Conservation (phyloP, 2,888 invertebrate genomes). For the Piscicola geometra region DNA sequence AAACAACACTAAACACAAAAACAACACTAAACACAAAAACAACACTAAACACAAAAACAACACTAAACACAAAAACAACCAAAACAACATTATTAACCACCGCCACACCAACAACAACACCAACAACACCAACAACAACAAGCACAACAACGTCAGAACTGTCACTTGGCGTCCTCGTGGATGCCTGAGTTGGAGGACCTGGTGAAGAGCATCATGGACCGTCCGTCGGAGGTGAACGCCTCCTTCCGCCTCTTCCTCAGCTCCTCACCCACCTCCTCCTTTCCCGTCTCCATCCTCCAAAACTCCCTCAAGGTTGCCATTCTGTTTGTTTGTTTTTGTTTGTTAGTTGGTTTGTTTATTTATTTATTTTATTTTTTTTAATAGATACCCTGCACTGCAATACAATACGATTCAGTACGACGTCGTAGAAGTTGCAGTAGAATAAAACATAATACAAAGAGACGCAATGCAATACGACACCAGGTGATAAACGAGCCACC, state of each 20-base stretch:
- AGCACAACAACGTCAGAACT: constrained; percentile 50
- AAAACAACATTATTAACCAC: too few species aligned
- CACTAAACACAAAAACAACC: neutral
- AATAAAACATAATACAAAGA: neutral
- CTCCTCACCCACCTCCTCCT: constrained; percentile 56
- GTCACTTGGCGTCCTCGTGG: constrained; percentile 57
- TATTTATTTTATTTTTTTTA: too few species aligned
- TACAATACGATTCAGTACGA: too few species aligned
- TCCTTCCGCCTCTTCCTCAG: constrained; percentile 56
- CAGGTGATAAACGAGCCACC: constrained; percentile 57
- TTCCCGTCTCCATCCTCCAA: constrained; percentile 57
- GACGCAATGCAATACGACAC: neutral
- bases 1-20: neutral
- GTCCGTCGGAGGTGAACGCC: constrained; percentile 52
- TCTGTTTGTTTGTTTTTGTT: too few species aligned
- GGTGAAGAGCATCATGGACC: constrained; percentile 54
- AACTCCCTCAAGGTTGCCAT: constrained; percentile 56
- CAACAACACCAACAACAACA: neutral
- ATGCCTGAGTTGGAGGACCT: constrained; percentile 56
- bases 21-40: neutral
- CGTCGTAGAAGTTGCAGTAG: neutral
- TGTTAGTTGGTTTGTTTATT: too few species aligned
- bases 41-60: neutral
- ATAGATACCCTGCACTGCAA: too few species aligned
- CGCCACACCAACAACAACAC: neutral